A percentile compares a stretch with the other conserved stretches of the same genome.
Conservation (phyloP, 2,113 vertebrate species). For the Triplophysa dalaica region DNA sequence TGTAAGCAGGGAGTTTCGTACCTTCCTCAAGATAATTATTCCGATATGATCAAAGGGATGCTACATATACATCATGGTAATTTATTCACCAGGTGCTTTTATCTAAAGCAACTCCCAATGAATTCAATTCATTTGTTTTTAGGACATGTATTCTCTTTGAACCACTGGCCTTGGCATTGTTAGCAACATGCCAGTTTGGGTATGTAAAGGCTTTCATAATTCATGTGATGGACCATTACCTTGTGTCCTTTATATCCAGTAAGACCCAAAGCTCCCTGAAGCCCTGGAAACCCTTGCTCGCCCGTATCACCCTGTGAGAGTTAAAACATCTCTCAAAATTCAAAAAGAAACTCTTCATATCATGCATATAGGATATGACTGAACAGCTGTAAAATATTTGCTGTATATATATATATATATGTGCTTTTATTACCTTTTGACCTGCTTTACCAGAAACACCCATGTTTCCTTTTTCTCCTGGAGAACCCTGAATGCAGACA, state of each 20-base stretch:
- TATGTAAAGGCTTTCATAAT: neutral
- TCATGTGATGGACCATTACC: conserved; percentile 54
- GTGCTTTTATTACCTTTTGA: conserved; percentile 61
- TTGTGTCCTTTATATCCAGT: conserved; percentile 76
- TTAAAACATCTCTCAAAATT: neutral
- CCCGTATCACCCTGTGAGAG: conserved; percentile 61
- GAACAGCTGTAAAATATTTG: neutral
- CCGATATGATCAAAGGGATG: no score
- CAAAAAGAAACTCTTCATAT: neutral
- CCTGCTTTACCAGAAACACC: conserved; percentile 64
- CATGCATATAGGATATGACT: neutral
- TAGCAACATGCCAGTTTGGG: neutral
- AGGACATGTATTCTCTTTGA: neutral
- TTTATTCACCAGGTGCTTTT: neutral
- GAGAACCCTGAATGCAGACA: conserved; percentile 61
- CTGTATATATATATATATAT: no score
- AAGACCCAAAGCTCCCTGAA: conserved; percentile 62
- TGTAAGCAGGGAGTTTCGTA: no score
- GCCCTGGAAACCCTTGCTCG: conserved; percentile 65
- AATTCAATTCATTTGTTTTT: no score
- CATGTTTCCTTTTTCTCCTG: conserved; percentile 61
- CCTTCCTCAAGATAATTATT: no score
- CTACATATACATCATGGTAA: neutral
- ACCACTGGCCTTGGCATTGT: neutral
- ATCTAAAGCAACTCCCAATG: neutral